These are phyloP conservation scores for Oriolus oriolus DNA, from an alignment of 2,113 vertebrate genomes.

Conservation along the genomic window DNA sequence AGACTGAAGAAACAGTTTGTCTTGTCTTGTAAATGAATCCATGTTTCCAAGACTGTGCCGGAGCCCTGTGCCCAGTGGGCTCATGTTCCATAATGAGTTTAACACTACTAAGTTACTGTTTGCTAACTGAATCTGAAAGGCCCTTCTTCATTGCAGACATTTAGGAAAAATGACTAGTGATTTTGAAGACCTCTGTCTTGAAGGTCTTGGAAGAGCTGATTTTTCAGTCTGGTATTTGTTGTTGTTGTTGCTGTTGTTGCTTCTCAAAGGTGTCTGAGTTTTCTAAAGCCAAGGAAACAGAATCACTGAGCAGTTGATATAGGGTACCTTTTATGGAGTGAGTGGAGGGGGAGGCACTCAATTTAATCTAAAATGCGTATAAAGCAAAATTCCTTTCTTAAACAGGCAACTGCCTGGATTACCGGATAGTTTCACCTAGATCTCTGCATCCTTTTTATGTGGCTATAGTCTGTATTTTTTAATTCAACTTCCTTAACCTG, in stretches of 20 bases:
- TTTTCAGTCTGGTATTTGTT: background rate
- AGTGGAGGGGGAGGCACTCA: background rate
- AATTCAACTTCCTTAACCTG: background rate
- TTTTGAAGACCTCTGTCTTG: background rate
- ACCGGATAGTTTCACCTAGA: background rate
- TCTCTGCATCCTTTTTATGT: background rate
- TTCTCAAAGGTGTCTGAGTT: background rate
- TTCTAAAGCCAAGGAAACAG: background rate
- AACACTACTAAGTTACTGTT: background rate
- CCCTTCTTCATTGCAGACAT: background rate
- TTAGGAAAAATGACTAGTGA: background rate
- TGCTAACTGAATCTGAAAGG: background rate
- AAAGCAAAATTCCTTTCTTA: background rate
- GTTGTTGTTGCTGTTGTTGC: background rate
- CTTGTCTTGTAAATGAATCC: background rate
- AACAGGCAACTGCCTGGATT: background rate
- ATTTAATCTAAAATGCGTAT: background rate
- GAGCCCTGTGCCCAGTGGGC: background rate
- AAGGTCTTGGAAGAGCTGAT: background rate
- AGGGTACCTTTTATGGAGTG: accelerated
- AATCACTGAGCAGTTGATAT: background rate
- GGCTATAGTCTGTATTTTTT: background rate
- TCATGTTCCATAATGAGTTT: background rate
- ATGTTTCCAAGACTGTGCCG: background rate
- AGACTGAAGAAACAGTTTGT: background rate